A percentile compares a stretch with the other conserved stretches of the same genome.
Evolutionary conservation across 2,888 invertebrate genomes (phyloP).

Genomic region (Ectemnius lituratus): DNA sequence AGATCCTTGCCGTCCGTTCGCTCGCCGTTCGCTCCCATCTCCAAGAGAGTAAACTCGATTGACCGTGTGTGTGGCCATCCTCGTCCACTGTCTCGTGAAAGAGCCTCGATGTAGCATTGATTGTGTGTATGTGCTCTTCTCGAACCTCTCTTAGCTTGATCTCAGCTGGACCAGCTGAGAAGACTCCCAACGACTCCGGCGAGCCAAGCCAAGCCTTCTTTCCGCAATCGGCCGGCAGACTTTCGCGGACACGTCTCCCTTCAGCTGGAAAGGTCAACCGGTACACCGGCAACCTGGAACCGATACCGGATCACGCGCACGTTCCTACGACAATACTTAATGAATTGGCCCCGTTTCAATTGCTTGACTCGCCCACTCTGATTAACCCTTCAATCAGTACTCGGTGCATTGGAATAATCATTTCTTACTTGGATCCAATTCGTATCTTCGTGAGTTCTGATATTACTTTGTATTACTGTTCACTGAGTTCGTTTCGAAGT

Average conservation of each 20-base stretch:
- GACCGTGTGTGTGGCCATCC: constrained; percentile 41
- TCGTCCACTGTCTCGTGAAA: constrained; percentile 8
- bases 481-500: background rate
- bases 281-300: background rate
- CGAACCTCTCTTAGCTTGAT: background rate
- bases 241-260: constrained; percentile 1
- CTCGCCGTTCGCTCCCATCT: constrained; percentile 2
- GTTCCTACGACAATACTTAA: constrained; percentile 3
- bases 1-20: constrained; percentile 37
- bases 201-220: background rate
- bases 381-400: background rate
- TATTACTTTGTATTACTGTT: constrained; percentile 43
- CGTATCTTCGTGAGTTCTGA: constrained; percentile 18
- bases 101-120: background rate
- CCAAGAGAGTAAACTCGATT: constrained; percentile 49
- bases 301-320: constrained; percentile 7
- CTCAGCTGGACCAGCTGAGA: background rate
- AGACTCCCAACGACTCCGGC: no score
- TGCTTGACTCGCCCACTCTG: background rate
- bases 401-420: background rate
- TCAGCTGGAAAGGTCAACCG: constrained; percentile 1
- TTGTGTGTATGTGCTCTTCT: background rate
- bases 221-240: background rate
- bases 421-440: background rate
- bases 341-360: constrained; percentile 1